Percentiles rank a stretch among this genome's conserved stretches.
Evolutionary conservation across 2,113 vertebrate genomes (phyloP).

Genomic region (Burhinus bistriatus): DNA sequence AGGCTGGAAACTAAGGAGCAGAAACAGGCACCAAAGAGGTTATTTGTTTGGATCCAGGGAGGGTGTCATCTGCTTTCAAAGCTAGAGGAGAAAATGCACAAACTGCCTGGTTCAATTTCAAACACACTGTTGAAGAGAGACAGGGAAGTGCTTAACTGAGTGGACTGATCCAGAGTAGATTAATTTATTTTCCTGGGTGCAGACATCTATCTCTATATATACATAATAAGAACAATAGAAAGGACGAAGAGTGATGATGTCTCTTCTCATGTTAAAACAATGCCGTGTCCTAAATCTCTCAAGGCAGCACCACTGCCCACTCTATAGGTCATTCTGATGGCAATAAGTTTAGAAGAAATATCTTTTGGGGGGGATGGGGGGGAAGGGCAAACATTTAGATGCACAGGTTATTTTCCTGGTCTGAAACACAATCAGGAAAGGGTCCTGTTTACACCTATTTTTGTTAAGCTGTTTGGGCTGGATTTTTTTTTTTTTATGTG

Average conservation of each 20-base stretch:
- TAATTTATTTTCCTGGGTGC: background rate
- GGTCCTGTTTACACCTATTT: background rate
- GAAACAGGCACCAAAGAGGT: background rate
- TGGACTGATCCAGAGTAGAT: background rate
- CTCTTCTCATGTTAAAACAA: background rate
- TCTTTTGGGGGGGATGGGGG: background rate
- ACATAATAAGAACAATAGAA: background rate
- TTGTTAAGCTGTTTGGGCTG: background rate
- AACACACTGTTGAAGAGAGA: background rate
- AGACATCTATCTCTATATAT: background rate
- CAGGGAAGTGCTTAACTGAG: background rate
- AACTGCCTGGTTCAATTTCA: background rate
- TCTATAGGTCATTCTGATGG: background rate
- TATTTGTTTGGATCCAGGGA: background rate
- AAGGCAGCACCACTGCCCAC: background rate
- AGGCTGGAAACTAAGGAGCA: background rate
- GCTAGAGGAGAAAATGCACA: background rate
- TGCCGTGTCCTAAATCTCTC: background rate
- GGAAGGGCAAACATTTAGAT: background rate
- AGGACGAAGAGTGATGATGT: background rate
- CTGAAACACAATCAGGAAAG: background rate
- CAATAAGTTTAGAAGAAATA: background rate
- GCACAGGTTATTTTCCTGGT: accelerated
- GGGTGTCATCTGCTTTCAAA: background rate
- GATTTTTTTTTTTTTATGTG: background rate